These are phyloP conservation scores for Xestia sexstrigata DNA, from an alignment of 2,888 invertebrate species.

Conservation along the genomic window DNA sequence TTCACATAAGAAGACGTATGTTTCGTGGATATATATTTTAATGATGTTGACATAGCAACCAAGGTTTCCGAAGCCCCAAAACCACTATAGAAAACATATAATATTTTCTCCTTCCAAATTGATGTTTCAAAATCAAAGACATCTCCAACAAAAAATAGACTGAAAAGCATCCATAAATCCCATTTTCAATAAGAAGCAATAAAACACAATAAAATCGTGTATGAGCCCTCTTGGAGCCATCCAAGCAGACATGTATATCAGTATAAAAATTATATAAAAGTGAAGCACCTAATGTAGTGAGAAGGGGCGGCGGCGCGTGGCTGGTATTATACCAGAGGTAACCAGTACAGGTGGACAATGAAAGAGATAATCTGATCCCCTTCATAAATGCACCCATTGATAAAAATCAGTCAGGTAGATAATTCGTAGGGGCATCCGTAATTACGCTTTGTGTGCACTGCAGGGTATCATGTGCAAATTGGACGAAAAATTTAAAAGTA, in stretches of 20 bases:
- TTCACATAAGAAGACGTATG: neutral
- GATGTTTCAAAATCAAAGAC: slow-evolving; percentile 17
- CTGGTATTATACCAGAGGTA: slow-evolving; percentile 85
- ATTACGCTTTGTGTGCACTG: slow-evolving; percentile 80
- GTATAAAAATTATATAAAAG: slow-evolving; percentile 66
- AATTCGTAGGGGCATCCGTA: slow-evolving; percentile 83
- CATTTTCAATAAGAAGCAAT: slow-evolving; percentile 63
- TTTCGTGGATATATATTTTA: slow-evolving; percentile 3
- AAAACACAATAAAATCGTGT: slow-evolving; percentile 61
- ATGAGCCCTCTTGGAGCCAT: slow-evolving; percentile 48
- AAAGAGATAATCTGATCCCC: slow-evolving; percentile 68
- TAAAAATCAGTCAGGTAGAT: slow-evolving; percentile 85
- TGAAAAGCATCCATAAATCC: slow-evolving; percentile 52
- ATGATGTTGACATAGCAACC: slow-evolving; percentile 10
- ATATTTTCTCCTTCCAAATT: neutral
- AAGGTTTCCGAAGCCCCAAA: neutral
- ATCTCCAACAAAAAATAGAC: slow-evolving; percentile 32
- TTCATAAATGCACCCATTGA: slow-evolving; percentile 76
- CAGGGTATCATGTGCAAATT: slow-evolving; percentile 62
- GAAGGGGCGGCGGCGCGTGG: slow-evolving; percentile 66
- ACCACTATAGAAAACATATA: neutral
- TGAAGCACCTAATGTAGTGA: slow-evolving; percentile 63
- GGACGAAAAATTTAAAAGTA: slow-evolving; percentile 40
- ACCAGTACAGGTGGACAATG: slow-evolving; percentile 70
- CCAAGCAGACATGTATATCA: slow-evolving; percentile 54